Evolutionary conservation across 1,140 invertebrate genomes (phyloP).

Genomic region (Apocrypta bakeri): DNA sequence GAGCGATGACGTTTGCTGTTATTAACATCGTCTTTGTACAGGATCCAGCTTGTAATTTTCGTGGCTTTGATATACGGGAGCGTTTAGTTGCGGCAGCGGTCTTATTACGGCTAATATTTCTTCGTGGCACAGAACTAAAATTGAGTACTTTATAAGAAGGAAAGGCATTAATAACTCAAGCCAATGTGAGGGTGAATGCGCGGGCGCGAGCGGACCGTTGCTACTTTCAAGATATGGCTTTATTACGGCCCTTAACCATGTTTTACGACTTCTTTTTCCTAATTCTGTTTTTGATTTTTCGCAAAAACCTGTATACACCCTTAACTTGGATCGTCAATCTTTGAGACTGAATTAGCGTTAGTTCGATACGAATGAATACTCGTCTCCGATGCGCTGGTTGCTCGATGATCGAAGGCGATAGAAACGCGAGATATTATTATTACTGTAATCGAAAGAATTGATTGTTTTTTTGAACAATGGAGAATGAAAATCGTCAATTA

Average conservation of each 20-base stretch:
- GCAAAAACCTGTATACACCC: neutral
- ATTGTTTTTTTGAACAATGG: neutral
- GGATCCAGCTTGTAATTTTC: constrained; percentile 57
- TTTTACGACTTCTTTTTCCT: constrained; percentile 42
- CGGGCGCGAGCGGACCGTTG: constrained; percentile 48
- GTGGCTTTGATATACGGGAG: constrained; percentile 57
- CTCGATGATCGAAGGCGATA: too few species aligned
- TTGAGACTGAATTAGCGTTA: neutral
- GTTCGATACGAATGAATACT: neutral
- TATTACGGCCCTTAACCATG: constrained; percentile 48
- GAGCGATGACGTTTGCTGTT: constrained; percentile 59
- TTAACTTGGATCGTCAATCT: neutral
- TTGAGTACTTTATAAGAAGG: constrained; percentile 65
- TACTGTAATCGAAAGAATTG: neutral
- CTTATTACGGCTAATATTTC: constrained; percentile 65
- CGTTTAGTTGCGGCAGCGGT: constrained; percentile 57
- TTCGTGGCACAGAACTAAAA: constrained; percentile 61
- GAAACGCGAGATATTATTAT: too few species aligned
- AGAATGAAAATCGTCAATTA: neutral
- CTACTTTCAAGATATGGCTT: constrained; percentile 56
- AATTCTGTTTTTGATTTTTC: constrained; percentile 39
- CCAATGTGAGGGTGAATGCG: neutral
- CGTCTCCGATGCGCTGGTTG: neutral
- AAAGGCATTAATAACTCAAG: constrained; percentile 52
- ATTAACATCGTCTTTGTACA: constrained; percentile 60